These are phyloP conservation scores for Drosophila merina DNA, from an alignment of 2,888 invertebrate species.

Conservation along the genomic window DNA sequence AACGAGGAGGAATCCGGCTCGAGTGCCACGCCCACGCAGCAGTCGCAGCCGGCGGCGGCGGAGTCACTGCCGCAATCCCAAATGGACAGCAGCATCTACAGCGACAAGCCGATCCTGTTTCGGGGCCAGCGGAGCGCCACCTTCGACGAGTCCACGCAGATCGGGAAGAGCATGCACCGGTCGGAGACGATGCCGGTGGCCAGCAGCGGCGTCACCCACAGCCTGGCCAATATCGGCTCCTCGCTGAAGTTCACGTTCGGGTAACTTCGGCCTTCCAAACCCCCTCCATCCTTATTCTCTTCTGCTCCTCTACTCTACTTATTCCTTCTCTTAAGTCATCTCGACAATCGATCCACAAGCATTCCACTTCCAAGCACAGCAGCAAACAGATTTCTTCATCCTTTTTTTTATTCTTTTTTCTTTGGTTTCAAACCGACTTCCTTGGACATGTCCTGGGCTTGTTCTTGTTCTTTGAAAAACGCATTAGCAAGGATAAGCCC, in stretches of 20 bases:
- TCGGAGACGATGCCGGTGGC: conserved; percentile 90
- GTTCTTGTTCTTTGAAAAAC: neutral
- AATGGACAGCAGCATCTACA: conserved; percentile 84
- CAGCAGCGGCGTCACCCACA: conserved; percentile 87
- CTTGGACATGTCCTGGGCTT: neutral
- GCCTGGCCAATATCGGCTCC: conserved; percentile 91
- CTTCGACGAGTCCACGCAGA: conserved; percentile 86
- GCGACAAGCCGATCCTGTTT: conserved; percentile 89
- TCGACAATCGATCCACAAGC: conserved; percentile 27
- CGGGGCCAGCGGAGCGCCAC: conserved; percentile 86
- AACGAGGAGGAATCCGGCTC: conserved; percentile 81
- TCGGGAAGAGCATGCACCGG: conserved; percentile 86
- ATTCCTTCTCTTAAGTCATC: conserved; percentile 14
- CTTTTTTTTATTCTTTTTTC: conserved; percentile 2
- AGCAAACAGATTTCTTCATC: conserved; percentile 12
- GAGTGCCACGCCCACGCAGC: conserved; percentile 35
- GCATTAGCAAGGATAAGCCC: neutral
- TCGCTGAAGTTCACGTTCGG: conserved; percentile 93
- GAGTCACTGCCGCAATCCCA: conserved; percentile 22
- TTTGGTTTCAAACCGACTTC: neutral
- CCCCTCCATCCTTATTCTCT: neutral
- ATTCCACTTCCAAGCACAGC: conserved; percentile 33
- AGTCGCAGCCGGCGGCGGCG: conserved; percentile 10
- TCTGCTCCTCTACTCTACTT: neutral
- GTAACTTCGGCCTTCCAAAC: conserved; percentile 84